Percentiles rank a stretch among this genome's conserved stretches.
Conservation (phyloP, 2,113 vertebrate species). For the Lampris incognitus region DNA sequence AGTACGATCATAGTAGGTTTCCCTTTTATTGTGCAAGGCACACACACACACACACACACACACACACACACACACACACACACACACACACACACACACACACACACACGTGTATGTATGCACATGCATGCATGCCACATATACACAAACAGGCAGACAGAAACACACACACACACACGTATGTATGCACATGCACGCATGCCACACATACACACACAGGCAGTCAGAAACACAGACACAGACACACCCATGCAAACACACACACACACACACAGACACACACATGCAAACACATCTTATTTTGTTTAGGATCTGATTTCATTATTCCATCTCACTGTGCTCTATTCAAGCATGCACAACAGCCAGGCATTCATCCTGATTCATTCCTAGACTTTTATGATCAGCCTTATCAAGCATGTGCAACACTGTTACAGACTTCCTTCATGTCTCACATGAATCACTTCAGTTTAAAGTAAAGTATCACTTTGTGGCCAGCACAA, state of each 20-base stretch:
- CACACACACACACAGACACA: constrained; percentile 31
- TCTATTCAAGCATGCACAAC: constrained; percentile 76
- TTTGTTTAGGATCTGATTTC: constrained; percentile 75
- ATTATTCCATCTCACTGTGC: constrained; percentile 82
- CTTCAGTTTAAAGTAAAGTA: constrained; percentile 51
- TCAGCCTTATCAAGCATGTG: constrained; percentile 68
- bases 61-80: constrained; percentile 27
- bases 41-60: constrained; percentile 34
- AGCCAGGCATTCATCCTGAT: constrained; percentile 70
- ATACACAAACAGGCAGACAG: too few species aligned
- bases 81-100: constrained; percentile 34
- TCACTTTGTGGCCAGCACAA: constrained; percentile 52
- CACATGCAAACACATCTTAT: constrained; percentile 63
- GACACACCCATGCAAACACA: constrained; percentile 26
- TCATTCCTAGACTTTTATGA: constrained; percentile 72
- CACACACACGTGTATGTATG: constrained; percentile 25
- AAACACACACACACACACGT: too few species aligned
- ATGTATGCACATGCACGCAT: too few species aligned
- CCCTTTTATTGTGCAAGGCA: constrained; percentile 71
- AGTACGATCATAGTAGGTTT: constrained; percentile 71
- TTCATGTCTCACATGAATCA: constrained; percentile 43
- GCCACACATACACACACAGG: too few species aligned
- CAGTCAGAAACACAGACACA: constrained; percentile 59
- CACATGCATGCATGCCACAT: too few species aligned
- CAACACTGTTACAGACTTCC: constrained; percentile 45